Evolutionary conservation across 1,140 invertebrate species (phyloP).

Genomic region (Zaprionus africanus): DNA sequence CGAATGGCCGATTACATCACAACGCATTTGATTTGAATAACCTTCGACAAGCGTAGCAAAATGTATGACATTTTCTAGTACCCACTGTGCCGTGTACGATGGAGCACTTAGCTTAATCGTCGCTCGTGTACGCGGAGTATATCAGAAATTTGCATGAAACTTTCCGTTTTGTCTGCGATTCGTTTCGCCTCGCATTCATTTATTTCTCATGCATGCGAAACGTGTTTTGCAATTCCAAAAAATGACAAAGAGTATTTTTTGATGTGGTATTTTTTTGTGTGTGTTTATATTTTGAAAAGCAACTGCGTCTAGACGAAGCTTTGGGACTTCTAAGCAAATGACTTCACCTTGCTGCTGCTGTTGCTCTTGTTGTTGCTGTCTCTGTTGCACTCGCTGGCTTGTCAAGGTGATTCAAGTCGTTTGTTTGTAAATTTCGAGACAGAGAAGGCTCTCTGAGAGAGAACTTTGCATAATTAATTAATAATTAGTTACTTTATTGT

Average conservation of each 20-base stretch:
- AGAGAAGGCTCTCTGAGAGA: slow-evolving; percentile 8
- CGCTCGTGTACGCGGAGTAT: slow-evolving; percentile 3
- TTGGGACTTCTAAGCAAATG: slow-evolving; percentile 35
- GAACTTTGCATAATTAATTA: slow-evolving; percentile 55
- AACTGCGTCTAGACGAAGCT: slow-evolving; percentile 3
- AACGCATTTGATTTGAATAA: slow-evolving; percentile 23
- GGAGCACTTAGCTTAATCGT: slow-evolving; percentile 29
- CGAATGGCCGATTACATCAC: slow-evolving; percentile 35
- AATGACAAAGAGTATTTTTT: slow-evolving; percentile 3
- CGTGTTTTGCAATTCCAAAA: slow-evolving; percentile 46
- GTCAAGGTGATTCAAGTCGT: slow-evolving; percentile 42
- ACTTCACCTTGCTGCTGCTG: slow-evolving; percentile 36
- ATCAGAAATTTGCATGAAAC: slow-evolving; percentile 40
- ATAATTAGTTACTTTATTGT: slow-evolving; percentile 47
- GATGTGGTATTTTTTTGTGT: neutral
- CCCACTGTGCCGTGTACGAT: neutral
- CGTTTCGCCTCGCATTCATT: slow-evolving; percentile 24
- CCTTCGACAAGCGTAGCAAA: slow-evolving; percentile 36
- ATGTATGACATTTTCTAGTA: slow-evolving; percentile 39
- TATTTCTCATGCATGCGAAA: slow-evolving; percentile 50
- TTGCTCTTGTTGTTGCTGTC: slow-evolving; percentile 6
- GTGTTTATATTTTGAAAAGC: neutral
- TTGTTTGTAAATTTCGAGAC: slow-evolving; percentile 40
- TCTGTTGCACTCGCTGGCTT: slow-evolving; percentile 19
- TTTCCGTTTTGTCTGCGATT: slow-evolving; percentile 22